phyloP scores from a whole-genome alignment of 2,888 invertebrate species.

The Chrysolina americana region DNA sequence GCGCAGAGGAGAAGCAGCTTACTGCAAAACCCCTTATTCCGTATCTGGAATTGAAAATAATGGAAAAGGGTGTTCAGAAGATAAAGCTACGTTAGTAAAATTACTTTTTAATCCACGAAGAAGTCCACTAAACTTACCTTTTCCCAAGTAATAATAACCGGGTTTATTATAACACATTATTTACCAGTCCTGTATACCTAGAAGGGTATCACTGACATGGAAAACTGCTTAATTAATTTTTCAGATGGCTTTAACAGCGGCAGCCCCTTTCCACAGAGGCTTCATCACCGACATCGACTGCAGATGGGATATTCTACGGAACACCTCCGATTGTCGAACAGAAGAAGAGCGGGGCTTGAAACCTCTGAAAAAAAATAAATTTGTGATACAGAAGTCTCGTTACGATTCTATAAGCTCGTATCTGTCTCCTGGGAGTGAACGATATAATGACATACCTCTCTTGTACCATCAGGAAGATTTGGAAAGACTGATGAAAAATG shows the following conservation, averaged over 20 bases:
- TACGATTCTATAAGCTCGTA: conserved; percentile 99
- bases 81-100: too few species aligned
- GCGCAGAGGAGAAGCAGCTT: too few species aligned
- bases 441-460: conserved; percentile 95
- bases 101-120: too few species aligned
- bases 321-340: conserved; percentile 95
- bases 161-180: too few species aligned
- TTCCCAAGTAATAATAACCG: too few species aligned
- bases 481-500: conserved; percentile 85
- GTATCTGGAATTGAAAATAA: too few species aligned
- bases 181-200: too few species aligned
- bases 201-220: too few species aligned
- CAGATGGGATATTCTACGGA: conserved; percentile 97
- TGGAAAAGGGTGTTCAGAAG: too few species aligned
- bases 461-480: conserved; percentile 89
- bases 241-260: conserved; percentile 95
- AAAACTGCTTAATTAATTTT: conserved; percentile 48
- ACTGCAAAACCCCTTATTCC: too few species aligned
- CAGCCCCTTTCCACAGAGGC: conserved; percentile 95
- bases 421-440: conserved; percentile 88
- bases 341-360: conserved; percentile 89
- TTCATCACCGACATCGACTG: conserved; percentile 96
- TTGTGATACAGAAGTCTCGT: conserved; percentile 91
- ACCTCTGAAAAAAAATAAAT: conserved; percentile 81
- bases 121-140: too few species aligned